phyloP scores from a whole-genome alignment of 2,797 vertebrate genomes.

The Chelon auratus region DNA sequence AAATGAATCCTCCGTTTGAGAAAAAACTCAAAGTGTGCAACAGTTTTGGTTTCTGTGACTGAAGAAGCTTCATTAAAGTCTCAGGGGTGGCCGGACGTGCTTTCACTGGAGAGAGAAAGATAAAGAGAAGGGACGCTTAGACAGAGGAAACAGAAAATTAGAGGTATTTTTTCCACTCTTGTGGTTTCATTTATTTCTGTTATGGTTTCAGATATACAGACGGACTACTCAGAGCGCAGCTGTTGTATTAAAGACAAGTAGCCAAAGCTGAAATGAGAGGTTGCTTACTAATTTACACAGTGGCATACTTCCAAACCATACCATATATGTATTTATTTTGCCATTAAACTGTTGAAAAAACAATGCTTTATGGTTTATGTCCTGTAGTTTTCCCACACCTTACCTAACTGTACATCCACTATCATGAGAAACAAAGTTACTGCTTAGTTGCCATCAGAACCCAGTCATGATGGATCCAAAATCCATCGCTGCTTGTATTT shows the following conservation, averaged over 20 bases:
- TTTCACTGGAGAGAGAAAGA: constrained; percentile 25
- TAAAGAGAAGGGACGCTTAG: background rate
- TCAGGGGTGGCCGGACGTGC: constrained; percentile 7
- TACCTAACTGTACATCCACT: background rate
- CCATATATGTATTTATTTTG: too few species aligned
- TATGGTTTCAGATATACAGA: constrained; percentile 9
- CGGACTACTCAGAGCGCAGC: constrained; percentile 2
- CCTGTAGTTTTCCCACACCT: background rate
- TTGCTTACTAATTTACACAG: background rate
- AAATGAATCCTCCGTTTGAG: background rate
- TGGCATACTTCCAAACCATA: background rate
- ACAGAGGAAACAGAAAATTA: constrained; percentile 15
- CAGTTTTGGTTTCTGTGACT: constrained; percentile 14
- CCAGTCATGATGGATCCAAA: too few species aligned
- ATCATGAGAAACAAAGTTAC: constrained; percentile 23
- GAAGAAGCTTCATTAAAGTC: constrained; percentile 25
- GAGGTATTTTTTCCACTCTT: constrained; percentile 38
- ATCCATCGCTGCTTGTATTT: constrained; percentile 56
- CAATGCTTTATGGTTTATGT: background rate
- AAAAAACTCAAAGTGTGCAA: constrained; percentile 13
- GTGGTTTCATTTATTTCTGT: constrained; percentile 46
- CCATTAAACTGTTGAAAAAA: background rate
- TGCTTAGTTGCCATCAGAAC: constrained; percentile 31
- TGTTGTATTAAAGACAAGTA: constrained; percentile 20
- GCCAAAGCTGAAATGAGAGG: constrained; percentile 14